Percentiles rank a stretch among this genome's conserved stretches.
These are phyloP conservation scores for Ricordea florida DNA, from an alignment of 92 coral and sea anemone genomes.

Conservation along the genomic window DNA sequence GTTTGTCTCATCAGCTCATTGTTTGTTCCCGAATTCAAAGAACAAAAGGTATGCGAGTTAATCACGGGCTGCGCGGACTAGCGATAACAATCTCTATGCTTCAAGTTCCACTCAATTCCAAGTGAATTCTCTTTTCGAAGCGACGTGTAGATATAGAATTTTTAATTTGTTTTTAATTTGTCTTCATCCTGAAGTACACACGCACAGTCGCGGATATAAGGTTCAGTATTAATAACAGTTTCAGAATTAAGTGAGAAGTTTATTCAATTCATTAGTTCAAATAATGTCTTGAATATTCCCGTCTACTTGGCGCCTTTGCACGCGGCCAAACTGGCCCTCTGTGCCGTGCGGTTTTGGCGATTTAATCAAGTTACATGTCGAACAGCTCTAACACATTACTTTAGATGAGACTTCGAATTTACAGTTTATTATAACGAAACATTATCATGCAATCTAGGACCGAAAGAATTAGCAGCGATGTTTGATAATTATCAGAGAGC, in stretches of 20 bases:
- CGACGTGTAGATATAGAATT: too few relatives aligned
- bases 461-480: too few relatives aligned
- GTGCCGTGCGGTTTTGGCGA: too few relatives aligned
- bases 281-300: conserved; percentile 47
- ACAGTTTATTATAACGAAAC: too few relatives aligned
- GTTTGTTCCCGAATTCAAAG: conserved; percentile 36
- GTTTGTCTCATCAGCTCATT: conserved; percentile 15
- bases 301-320: conserved; percentile 75
- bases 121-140: not conserved
- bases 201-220: not conserved
- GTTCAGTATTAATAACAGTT: not conserved
- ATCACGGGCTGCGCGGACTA: conserved; percentile 4
- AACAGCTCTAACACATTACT: too few relatives aligned
- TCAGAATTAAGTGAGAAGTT: conserved; percentile 15
- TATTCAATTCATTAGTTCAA: conserved; percentile 67
- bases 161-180: conserved; percentile 20
- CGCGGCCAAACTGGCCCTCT: conserved; percentile 41
- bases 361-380: conserved; percentile 16
- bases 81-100: conserved; percentile 28
- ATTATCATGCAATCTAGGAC: too few relatives aligned
- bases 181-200: not conserved
- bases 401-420: too few relatives aligned
- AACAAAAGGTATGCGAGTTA: conserved; percentile 35
- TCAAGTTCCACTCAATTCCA: not conserved
- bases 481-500: too few relatives aligned